Base-by-base conservation (phyloP, 2,113 vertebrate species). In the Vimba vimba region DNA sequence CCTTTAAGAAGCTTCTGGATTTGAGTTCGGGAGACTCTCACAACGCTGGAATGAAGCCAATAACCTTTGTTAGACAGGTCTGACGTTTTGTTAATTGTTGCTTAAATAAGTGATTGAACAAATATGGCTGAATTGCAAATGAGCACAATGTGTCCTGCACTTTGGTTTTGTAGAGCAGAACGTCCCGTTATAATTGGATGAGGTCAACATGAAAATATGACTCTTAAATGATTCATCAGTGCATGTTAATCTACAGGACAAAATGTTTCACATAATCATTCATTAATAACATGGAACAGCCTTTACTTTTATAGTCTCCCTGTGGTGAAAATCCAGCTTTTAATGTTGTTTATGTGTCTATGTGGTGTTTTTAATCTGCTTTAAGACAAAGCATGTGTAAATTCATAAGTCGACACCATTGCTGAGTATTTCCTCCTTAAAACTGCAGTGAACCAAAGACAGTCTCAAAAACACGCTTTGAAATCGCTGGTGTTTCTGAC, bases 1-100 rank as follows among this genome's bases (percentile, higher is more conserved):
- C 86, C 10, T 92, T 91, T 43, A 71, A 66, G 21, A 47, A 84
- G 23, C 88, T 92, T 84, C 88, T 92, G 0, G 90, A 93, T 2
- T 43, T 93, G 50, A 68, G 52, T 80, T 91, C 88, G 15, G 85
- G 79, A 3, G 91, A 93, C 71, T 45, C 86, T 1, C 93, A 93
- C 9, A 60, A 4, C 25, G 68, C 83, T 27, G 91, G 91, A 50
- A 47, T 93, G 25, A 88, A 88, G 71, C 90, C 92, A 2, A 21
- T 91, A 64, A 89, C 91, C 36, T 93, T 93, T 64, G 62, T 94
- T 82, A 91, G 89, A 6, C 92, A 93, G 92, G 93, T 94, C 0
- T 23, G 55, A 4, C 0, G 0, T 8, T 4, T 39, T 79, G 36
- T 57, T n/a, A 27, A 69, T 23, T 23, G 43, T 43, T 85, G 25